phyloP scores from a whole-genome alignment of 1,140 invertebrate genomes.

The Aphis craccivora region DNA sequence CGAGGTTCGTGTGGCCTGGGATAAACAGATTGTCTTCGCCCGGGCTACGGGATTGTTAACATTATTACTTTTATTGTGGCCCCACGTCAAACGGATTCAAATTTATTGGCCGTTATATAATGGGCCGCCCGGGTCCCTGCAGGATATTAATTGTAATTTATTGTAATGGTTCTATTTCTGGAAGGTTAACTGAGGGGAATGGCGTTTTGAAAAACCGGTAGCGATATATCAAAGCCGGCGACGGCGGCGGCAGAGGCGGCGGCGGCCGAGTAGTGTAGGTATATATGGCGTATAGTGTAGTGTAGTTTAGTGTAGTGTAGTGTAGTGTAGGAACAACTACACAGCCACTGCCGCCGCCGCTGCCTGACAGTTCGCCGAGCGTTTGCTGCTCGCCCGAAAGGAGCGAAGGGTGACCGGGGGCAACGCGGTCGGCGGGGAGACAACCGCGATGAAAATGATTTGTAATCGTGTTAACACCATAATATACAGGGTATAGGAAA shows the following conservation, averaged over 20 bases:
- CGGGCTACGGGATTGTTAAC: conserved; percentile 56
- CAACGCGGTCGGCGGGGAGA: not conserved
- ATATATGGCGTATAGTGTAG: conserved; percentile 26
- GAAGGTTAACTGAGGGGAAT: conserved; percentile 58
- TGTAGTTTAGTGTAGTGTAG: not conserved
- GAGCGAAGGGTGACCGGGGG: not conserved
- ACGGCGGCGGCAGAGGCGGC: conserved; percentile 27
- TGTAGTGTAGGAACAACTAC: conserved; percentile 6
- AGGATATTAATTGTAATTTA: conserved; percentile 58
- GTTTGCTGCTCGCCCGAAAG: not conserved
- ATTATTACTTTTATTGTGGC: conserved; percentile 58
- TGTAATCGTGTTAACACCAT: conserved; percentile 55
- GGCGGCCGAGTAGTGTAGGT: conserved; percentile 24
- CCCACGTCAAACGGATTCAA: conserved; percentile 58
- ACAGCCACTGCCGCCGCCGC: not conserved
- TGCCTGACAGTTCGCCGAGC: not conserved
- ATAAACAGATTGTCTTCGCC: conserved; percentile 58
- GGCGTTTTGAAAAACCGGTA: conserved; percentile 58
- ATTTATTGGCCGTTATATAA: conserved; percentile 58
- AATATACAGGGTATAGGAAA: not conserved
- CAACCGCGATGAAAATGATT: conserved; percentile 51
- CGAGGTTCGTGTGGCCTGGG: conserved; percentile 57
- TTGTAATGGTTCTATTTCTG: conserved; percentile 58
- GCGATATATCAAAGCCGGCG: conserved; percentile 57
- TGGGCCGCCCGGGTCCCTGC: conserved; percentile 58